Evolutionary conservation across 2,888 invertebrate species (phyloP).

Genomic region (Dasysyrphus albostriatus): DNA sequence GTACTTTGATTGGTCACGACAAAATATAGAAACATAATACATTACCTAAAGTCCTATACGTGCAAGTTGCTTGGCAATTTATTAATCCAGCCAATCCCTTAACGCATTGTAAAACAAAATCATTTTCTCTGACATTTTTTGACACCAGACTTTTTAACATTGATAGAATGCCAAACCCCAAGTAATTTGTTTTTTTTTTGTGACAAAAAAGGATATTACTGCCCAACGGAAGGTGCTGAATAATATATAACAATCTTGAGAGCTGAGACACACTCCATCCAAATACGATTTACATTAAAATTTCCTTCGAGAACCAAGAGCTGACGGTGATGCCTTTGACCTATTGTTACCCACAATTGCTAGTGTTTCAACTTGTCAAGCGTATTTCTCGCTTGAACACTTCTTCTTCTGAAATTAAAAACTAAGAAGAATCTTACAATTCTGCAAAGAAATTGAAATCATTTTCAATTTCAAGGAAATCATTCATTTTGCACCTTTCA

Average conservation of each 20-base stretch:
- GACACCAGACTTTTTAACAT: neutral
- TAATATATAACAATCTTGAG: neutral
- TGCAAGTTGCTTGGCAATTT: neutral
- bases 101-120: neutral
- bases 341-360: neutral
- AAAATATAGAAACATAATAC: no score
- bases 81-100: neutral
- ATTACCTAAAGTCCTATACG: no score
- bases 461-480: slow-evolving; percentile 52
- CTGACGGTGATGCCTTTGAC: slow-evolving; percentile 8
- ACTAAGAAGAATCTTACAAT: slow-evolving; percentile 1
- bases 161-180: neutral
- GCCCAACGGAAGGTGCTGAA: neutral
- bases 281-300: slow-evolving; percentile 44
- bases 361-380: slow-evolving; percentile 4
- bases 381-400: slow-evolving; percentile 37
- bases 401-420: slow-evolving; percentile 38
- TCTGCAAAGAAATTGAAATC: slow-evolving; percentile 50
- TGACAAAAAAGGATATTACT: slow-evolving; percentile 9
- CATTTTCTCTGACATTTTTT: neutral
- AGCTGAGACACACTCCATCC: slow-evolving; percentile 16
- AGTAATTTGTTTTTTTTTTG: slow-evolving; percentile 3
- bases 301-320: neutral
- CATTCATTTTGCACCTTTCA: slow-evolving; percentile 55
- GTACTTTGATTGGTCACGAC: no score